These are phyloP conservation scores for Atractosteus spatula DNA, from an alignment of 2,113 vertebrate genomes.

Conservation along the genomic window DNA sequence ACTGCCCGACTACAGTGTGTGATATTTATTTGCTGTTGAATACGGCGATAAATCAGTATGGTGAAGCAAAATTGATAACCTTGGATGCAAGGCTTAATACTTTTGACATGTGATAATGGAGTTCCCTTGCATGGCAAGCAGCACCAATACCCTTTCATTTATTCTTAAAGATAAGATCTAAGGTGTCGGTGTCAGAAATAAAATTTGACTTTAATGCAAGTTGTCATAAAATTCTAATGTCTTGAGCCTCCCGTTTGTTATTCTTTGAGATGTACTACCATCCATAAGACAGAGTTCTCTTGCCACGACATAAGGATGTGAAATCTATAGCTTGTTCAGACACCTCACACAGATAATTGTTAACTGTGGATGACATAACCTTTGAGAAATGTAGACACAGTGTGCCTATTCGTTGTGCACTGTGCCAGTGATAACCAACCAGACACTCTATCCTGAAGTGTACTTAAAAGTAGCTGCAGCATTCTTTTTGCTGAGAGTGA, in stretches of 20 bases:
- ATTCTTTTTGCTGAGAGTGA: too few species aligned
- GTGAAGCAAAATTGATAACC: constrained; percentile 48
- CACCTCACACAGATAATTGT: constrained; percentile 50
- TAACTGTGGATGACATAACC: constrained; percentile 57
- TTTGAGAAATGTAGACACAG: constrained; percentile 54
- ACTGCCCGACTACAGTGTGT: constrained; percentile 28
- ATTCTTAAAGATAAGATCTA: too few species aligned
- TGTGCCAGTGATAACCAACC: neutral
- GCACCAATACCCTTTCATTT: neutral
- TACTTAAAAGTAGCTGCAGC: too few species aligned
- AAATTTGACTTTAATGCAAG: too few species aligned
- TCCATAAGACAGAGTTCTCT: neutral
- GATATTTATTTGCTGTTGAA: constrained; percentile 60
- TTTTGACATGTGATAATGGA: constrained; percentile 48
- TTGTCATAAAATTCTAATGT: neutral
- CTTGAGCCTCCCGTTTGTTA: neutral
- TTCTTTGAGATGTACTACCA: neutral
- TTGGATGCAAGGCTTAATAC: constrained; percentile 44
- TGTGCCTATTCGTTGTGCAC: constrained; percentile 51
- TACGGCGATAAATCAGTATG: constrained; percentile 48
- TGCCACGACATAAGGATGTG: neutral
- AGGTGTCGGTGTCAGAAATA: too few species aligned
- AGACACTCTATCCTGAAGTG: too few species aligned
- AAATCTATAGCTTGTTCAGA: constrained; percentile 41
- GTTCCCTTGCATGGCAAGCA: constrained; percentile 28